Evolutionary conservation across 2,113 vertebrate species (phyloP), one percentile per base, ranked within the genome.

Genomic region (Mastomys natalensis): DNA sequence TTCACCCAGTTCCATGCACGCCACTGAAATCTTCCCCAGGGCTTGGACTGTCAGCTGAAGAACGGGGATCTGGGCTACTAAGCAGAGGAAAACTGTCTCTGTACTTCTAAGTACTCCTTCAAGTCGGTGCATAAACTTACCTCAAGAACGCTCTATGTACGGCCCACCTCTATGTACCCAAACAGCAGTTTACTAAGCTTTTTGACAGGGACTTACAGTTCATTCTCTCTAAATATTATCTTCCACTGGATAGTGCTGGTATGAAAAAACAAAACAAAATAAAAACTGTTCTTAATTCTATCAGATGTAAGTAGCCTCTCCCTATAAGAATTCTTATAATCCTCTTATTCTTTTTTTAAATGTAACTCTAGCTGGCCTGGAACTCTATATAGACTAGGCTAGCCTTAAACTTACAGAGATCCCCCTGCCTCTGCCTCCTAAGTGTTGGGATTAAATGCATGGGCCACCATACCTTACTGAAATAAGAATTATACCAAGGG

Each of bases 11-110:
- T 88, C 99, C 98, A 99, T 96, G 22, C 40, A 99, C 99, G 97
- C 99, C 99, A 93, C 99, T 99, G 72, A 99, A 98, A 97, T 99
- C 98, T 99, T 99, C 92, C 99, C 99, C 91, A 99, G 95, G 21
- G 99, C 99, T 99, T 99, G 1, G 98, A 96, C 5, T 31, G 81
- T 8, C 45, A 58, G 58, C n/a, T 77, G n/a, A 77, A 62, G 48
- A 45, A 55, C 48, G 55, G 55, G 62, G 26, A 31, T 77, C 26
- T 55, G 72, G 60, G 40, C 37, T 87, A 77, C 0, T 43, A 19
- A 93, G 13, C n/a, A 78, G 26, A 5, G 5, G 40, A 77, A 62
- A 93, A 51, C 74, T 21, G 48, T 31, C 55, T 3, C 8, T 92
- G 43, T 58, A 76, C 43, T 31, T 78, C 64, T 34, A 68, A 45